Percentiles rank a stretch among this genome's conserved stretches.
Evolutionary conservation across 2,888 invertebrate genomes (phyloP).

Genomic region (Drosophila paranaensis): DNA sequence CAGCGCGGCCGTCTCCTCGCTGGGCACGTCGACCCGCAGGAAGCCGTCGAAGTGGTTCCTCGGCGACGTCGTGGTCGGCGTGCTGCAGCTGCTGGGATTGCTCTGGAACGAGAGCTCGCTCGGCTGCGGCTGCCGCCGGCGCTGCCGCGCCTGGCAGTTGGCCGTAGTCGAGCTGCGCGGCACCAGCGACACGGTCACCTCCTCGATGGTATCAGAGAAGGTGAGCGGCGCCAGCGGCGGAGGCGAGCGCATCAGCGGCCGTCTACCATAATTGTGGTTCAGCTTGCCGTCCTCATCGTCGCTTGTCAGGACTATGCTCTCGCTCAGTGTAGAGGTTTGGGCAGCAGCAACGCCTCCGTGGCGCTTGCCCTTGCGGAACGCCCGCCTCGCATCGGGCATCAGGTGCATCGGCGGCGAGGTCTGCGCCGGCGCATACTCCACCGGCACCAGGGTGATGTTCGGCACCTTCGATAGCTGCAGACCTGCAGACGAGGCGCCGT

Average conservation of each 20-base stretch:
- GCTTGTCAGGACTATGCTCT: conserved; percentile 80
- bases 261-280: background rate
- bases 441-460: conserved; percentile 63
- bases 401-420: conserved; percentile 37
- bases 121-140: conserved; percentile 31
- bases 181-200: conserved; percentile 81
- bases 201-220: conserved; percentile 70
- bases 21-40: conserved; percentile 58
- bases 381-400: conserved; percentile 26
- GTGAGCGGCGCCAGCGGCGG: conserved; percentile 74
- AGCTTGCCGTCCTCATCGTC: conserved; percentile 60
- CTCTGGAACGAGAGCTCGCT: conserved; percentile 10
- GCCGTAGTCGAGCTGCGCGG: conserved; percentile 76
- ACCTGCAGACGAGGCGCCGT: conserved; percentile 19
- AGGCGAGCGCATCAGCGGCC: conserved; percentile 56
- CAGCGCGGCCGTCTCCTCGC: conserved; percentile 61
- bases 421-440: conserved; percentile 44
- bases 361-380: conserved; percentile 40
- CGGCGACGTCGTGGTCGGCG: conserved; percentile 19
- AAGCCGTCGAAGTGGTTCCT: conserved; percentile 32
- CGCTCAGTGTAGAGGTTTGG: conserved; percentile 18
- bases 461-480: conserved; percentile 62
- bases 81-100: conserved; percentile 28
- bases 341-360: conserved; percentile 37
- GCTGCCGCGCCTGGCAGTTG: conserved; percentile 62